Evolutionary conservation across 2,113 vertebrate species (phyloP).

Genomic region (Gadus macrocephalus): DNA sequence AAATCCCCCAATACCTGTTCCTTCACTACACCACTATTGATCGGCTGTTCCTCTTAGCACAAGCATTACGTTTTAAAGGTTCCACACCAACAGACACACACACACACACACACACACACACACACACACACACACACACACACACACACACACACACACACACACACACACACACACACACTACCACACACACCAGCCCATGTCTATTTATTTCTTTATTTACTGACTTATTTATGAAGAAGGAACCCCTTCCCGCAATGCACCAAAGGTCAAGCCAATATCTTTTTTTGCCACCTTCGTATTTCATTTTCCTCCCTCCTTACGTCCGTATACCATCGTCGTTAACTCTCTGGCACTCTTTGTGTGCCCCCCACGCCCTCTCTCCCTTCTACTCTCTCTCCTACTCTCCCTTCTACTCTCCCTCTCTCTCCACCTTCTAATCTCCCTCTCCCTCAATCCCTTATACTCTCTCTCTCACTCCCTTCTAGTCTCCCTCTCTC

Average conservation of each 20-base stretch:
- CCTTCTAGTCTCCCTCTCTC: conserved; percentile 6
- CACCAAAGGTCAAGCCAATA: conserved; percentile 29
- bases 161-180: not conserved
- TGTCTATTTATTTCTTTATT: not conserved
- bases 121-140: conserved; percentile 7
- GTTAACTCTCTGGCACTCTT: not conserved
- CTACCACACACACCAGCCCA: not conserved
- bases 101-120: not conserved
- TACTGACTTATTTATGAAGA: not conserved
- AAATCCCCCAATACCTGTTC: conserved; percentile 10
- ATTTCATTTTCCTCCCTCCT: conserved; percentile 3
- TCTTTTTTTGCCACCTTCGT: conserved; percentile 2
- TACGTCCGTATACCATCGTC: not conserved
- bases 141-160: conserved; percentile 9
- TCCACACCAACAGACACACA: conserved; percentile 14
- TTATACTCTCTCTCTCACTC: not conserved
- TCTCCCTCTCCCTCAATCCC: not conserved
- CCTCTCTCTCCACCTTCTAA: conserved; percentile 1
- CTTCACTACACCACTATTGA: conserved; percentile 38
- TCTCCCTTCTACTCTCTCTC: conserved; percentile 3
- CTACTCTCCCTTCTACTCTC: not conserved
- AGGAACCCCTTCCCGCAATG: conserved; percentile 13
- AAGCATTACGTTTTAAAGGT: conserved; percentile 37
- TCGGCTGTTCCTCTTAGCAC: conserved; percentile 35
- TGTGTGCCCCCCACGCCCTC: not conserved